Evolutionary conservation across 2,113 vertebrate species (phyloP).

Genomic region (Columbina picui): DNA sequence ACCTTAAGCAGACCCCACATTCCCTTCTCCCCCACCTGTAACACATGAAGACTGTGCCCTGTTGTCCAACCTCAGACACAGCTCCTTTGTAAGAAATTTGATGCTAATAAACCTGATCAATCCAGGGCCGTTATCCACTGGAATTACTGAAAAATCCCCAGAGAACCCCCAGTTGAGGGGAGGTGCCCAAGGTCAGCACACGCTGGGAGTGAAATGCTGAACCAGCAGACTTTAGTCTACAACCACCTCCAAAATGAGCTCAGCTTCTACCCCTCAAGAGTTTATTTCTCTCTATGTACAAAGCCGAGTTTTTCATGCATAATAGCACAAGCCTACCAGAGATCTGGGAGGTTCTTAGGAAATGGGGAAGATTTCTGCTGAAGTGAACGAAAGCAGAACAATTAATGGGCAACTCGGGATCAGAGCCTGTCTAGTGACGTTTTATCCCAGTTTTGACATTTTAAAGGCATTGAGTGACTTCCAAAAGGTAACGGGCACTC

Average conservation of each 20-base stretch:
- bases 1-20: background rate
- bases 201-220: background rate
- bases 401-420: background rate
- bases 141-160: background rate
- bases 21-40: background rate
- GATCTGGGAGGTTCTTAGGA: background rate
- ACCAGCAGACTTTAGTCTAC: background rate
- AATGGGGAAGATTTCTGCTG: background rate
- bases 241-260: background rate
- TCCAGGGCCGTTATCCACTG: background rate
- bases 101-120: background rate
- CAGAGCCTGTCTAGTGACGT: background rate
- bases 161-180: background rate
- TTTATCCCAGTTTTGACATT: background rate
- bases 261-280: background rate
- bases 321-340: background rate
- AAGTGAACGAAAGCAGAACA: background rate
- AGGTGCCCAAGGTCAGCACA: too few species aligned
- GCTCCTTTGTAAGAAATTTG: background rate
- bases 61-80: background rate
- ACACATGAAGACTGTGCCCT: rapidly evolving
- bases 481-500: background rate
- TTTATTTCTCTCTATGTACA: background rate
- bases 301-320: background rate
- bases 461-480: background rate